A percentile compares a stretch with the other conserved stretches of the same genome.
phyloP scores from a whole-genome alignment of 1,140 invertebrate genomes.

The Colletes latitarsis region DNA sequence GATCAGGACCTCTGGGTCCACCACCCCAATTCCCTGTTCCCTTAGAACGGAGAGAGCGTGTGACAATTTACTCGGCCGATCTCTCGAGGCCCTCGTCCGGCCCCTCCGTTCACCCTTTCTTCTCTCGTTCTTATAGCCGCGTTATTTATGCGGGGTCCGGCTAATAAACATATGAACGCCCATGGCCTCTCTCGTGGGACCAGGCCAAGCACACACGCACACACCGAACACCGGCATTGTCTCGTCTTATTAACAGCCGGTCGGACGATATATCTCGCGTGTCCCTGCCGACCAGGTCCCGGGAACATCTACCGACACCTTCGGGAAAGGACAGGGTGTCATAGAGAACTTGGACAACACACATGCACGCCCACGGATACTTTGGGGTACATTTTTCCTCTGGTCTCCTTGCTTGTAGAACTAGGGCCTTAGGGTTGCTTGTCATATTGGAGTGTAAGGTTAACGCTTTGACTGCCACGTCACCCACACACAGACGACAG shows the following conservation, averaged over 20 bases:
- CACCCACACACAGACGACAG: too few relatives aligned
- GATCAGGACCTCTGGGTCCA: slow-evolving; percentile 37
- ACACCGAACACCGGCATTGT: slow-evolving; percentile 70
- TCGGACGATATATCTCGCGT: slow-evolving; percentile 73
- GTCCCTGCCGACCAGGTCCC: slow-evolving; percentile 51
- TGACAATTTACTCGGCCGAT: slow-evolving; percentile 81
- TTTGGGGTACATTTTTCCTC: slow-evolving; percentile 36
- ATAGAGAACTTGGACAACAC: slow-evolving; percentile 55
- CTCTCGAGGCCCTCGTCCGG: slow-evolving; percentile 55
- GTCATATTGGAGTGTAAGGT: too few relatives aligned
- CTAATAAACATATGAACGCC: slow-evolving; percentile 82
- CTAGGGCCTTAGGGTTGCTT: not conserved
- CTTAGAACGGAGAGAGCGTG: slow-evolving; percentile 76
- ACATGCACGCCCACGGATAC: slow-evolving; percentile 48
- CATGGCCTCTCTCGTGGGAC: slow-evolving; percentile 58
- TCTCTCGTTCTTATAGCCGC: slow-evolving; percentile 74
- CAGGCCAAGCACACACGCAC: slow-evolving; percentile 46
- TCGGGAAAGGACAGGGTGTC: slow-evolving; percentile 58
- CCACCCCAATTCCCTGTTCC: slow-evolving; percentile 71
- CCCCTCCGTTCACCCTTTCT: slow-evolving; percentile 45
- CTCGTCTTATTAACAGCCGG: slow-evolving; percentile 78
- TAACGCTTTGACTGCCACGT: too few relatives aligned
- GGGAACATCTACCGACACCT: slow-evolving; percentile 63
- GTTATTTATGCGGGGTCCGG: slow-evolving; percentile 81
- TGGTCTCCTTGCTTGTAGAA: not conserved